Evolutionary conservation across 35 echinoderm and acorn worm genomes (phyloP), one percentile per base, ranked within the genome.

Genomic region (Eucidaris tribuloides): DNA sequence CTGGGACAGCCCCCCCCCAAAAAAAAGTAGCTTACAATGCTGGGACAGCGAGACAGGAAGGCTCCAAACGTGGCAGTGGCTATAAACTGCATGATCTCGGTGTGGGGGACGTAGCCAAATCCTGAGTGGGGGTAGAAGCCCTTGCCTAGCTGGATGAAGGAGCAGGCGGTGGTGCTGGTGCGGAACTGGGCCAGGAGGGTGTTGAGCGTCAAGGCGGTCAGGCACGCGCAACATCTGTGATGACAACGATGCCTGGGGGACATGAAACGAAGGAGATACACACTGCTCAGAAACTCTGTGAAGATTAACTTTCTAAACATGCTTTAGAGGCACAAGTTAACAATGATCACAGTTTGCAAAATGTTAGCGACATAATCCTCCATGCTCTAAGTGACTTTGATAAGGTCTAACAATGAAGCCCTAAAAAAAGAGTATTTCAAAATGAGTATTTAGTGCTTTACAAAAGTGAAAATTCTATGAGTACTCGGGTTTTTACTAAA

Each of bases 21-120:
- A n/a, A 29, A 63, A 33, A 5, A 2, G 0, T 59, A 28, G 70
- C 66, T 91, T 87, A 96, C 90, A 58, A 93, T 35, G 32, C 89
- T 83, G 1, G 87, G 82, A 59, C 96, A 99, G 37, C 89, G 88
- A 13, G 87, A 85, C 24, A 99, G 71, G 65, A 93, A 99, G 28
- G 96, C 88, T 0, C 96, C 96, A 64, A 93, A 90, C 25, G 96
- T 99, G 34, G 96, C 96, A 2, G 91, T 84, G 15, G 96, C 96
- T 45, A 99, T 89, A 42, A 90, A 92, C 87, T 99, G 96, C 96
- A 99, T 99, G 71, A 99, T 89, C 77, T 99, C 96, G 15, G 90
- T 90, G 78, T 99, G 96, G 32, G 96, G 96, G 52, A 99, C 85
- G 58, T 93, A 90, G 36, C 96, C 96, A 81, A 99, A 99, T 35